These are phyloP conservation scores for Orgyia antiqua DNA, from an alignment of 2,888 invertebrate species.

Conservation along the genomic window DNA sequence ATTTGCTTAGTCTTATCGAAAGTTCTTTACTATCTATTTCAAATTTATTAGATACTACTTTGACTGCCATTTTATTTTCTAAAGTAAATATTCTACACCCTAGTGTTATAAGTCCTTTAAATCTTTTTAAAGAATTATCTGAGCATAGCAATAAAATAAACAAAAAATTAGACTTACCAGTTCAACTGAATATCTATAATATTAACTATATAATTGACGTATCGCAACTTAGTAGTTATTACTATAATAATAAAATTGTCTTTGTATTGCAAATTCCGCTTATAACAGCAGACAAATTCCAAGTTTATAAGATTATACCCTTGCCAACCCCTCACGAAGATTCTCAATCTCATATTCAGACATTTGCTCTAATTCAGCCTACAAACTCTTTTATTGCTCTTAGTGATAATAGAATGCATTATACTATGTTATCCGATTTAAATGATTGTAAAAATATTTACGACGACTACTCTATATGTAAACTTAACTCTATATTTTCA, in stretches of 20 bases:
- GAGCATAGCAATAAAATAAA: neutral
- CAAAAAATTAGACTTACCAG: neutral
- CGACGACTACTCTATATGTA: slow-evolving; percentile 2
- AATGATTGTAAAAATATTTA: slow-evolving; percentile 4
- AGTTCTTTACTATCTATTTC: slow-evolving; percentile 12
- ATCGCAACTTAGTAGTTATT: neutral
- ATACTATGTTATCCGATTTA: neutral
- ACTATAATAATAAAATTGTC: neutral
- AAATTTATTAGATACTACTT: slow-evolving; percentile 8
- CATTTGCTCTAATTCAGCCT: neutral
- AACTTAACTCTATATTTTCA: slow-evolving; percentile 3
- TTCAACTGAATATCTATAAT: neutral
- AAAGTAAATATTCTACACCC: neutral
- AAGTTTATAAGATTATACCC: neutral
- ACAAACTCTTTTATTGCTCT: neutral
- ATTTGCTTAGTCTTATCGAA: slow-evolving; percentile 2
- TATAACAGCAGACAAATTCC: neutral
- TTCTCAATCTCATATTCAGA: neutral
- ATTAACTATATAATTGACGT: neutral
- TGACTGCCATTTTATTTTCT: slow-evolving; percentile 2
- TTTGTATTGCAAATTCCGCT: neutral
- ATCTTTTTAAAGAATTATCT: neutral
- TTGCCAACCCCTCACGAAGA: neutral
- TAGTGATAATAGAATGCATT: neutral
- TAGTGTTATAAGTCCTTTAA: neutral